Evolutionary conservation across 1,140 invertebrate species (phyloP), one percentile per base, ranked within the genome.

Genomic region (Acarapis woodi): DNA sequence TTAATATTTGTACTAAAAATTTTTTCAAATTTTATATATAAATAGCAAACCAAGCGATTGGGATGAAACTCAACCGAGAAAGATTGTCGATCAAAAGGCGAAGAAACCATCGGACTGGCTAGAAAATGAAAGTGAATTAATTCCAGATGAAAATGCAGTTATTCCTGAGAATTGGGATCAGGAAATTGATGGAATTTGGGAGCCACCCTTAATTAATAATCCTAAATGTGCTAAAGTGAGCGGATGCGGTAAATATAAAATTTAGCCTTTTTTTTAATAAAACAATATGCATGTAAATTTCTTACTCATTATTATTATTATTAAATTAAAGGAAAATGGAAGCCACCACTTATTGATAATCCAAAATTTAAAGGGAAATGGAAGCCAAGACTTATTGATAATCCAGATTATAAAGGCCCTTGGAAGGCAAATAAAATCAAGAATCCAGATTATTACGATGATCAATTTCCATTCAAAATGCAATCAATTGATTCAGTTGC

Each of bases 171-270:
- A 96, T 54, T 96, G 88, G 88, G 88, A 97, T 58, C 67, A 74
- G 32, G 82, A 90, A 44, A 96, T 96, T 71, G 90, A 97, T 60
- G 90, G 90, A 1, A 74, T 80, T 54, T 97, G 88, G 87, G 90
- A 97, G 58, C 70, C 90, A 14, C 77, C 87, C 1, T 60, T 85
- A 35, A 70, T 45, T 36, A 65, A 70, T 41, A 97, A 99, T 61
- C 80, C 85, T 0, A 65, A 63, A n/a, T 94, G 85, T 53, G 62
- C 63, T 45, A 62, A 68, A 42, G 73, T 67, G 8, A 62, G 71
- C 3, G 88, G 90, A 3, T 97, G 90, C 62, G 90, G 90, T 2
- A 57, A n/a, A n/a, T n/a, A n/a, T n/a, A n/a, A n/a, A n/a, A n/a
- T n/a, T n/a, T n/a, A n/a, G n/a, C n/a, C n/a, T n/a, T n/a, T n/a